Percentiles rank a stretch among this genome's conserved stretches.
Evolutionary conservation across 1,140 invertebrate genomes (phyloP).

Genomic region (Caenorhabditis inopinata): DNA sequence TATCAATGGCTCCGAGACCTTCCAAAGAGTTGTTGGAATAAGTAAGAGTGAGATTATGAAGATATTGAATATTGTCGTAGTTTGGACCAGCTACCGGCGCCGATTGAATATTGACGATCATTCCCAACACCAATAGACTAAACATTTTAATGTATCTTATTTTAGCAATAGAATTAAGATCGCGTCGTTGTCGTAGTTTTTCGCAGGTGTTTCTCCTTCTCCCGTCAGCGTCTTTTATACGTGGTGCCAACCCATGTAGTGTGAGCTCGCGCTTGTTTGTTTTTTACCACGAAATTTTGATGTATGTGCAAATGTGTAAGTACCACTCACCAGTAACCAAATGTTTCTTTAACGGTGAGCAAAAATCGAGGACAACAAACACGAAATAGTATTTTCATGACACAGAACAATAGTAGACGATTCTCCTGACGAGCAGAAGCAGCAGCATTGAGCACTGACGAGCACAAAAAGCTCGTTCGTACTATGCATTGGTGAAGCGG

Average conservation of each 20-base stretch:
- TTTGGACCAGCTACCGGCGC: background rate
- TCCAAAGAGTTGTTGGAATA: conserved; percentile 3
- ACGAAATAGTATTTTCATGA: too few relatives aligned
- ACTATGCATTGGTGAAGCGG: too few relatives aligned
- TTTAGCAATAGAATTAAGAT: too few relatives aligned
- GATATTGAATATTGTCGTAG: conserved; percentile 30
- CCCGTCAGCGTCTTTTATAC: too few relatives aligned
- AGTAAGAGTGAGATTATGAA: conserved; percentile 10
- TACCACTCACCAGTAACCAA: background rate
- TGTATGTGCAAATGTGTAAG: conserved; percentile 18
- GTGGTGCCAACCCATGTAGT: too few relatives aligned
- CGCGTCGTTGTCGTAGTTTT: too few relatives aligned
- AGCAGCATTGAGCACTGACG: too few relatives aligned
- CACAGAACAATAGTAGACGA: too few relatives aligned
- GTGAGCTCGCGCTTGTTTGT: conserved; percentile 21
- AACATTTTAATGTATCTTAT: background rate
- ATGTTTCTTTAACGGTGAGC: background rate
- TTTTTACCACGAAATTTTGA: background rate
- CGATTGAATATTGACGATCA: background rate
- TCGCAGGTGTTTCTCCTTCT: too few relatives aligned
- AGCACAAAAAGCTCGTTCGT: too few relatives aligned
- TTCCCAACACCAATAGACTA: background rate
- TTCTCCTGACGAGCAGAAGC: too few relatives aligned
- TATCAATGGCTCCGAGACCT: conserved; percentile 4
- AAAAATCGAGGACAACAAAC: conserved; percentile 18